Base-by-base conservation (phyloP, 1,140 invertebrate genomes). In the Xylocopa sonorina region DNA sequence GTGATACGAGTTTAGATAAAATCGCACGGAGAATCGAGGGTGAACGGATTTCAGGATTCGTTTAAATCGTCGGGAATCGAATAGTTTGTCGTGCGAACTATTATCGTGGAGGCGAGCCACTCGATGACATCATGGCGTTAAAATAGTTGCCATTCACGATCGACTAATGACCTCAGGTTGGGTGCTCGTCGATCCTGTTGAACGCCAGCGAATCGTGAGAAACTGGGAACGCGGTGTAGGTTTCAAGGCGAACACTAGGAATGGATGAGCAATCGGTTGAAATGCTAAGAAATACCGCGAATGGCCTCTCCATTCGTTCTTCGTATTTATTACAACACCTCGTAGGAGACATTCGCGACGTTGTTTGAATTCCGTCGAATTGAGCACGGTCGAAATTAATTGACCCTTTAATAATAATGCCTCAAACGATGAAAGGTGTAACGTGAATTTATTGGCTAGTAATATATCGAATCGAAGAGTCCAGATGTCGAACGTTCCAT, bases 101-200 rank as follows among this genome's bases (percentile, higher is more conserved):
- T 43, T 24, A 48, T 34, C 18, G 18, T n/a, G 9, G 5, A 16
- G 0, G 27, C 3, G 14, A 53, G 24, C 53, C 14, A n/a, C 2
- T n/a, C 12, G 21, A 14, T 84, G 73, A 84, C 38, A 69, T 84
- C 68, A 84, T 29, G n/a, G 0, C 16, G 24, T 32, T 32, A 58
- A 80, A 75, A 80, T 51, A 60, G 18, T 43, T 27, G 18, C 3
- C 21, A 32, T 66, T 64, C 64, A 18, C 27, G 34, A n/a, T 27
- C 12, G 9, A 58, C 3, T 71, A 66, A 63, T 46, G 50, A 80
- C 51, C 46, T 72, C 29, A 72, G 10, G 5, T 72, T 16, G 6
- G 32, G 46, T 14, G 29, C 9, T 16, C 14, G 29, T 57, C 3
- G 9, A 16, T 57, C 3, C 38, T 43, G 4, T 38, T 67, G 32